These are phyloP conservation scores for Stenodema calcarata DNA, from an alignment of 2,888 invertebrate species.

Conservation along the genomic window DNA sequence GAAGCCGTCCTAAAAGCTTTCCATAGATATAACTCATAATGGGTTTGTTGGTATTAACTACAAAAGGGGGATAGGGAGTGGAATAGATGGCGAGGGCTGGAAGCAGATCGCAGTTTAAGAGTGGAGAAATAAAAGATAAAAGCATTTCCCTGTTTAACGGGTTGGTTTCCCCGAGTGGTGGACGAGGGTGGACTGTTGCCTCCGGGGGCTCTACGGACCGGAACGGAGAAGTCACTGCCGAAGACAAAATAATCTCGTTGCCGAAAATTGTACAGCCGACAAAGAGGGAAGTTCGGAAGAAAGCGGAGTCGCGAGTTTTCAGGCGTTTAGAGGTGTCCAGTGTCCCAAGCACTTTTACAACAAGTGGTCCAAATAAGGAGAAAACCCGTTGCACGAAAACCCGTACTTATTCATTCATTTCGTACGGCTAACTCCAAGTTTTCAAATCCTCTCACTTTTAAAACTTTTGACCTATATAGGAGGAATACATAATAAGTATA, in stretches of 20 bases:
- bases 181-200: neutral
- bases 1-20: neutral
- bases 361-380: neutral
- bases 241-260: constrained; percentile 24
- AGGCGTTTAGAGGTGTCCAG: neutral
- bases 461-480: no score
- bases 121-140: constrained; percentile 41
- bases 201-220: constrained; percentile 1
- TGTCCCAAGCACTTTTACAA: neutral
- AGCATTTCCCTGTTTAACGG: constrained; percentile 49
- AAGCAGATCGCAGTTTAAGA: constrained; percentile 20
- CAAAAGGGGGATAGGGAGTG: neutral
- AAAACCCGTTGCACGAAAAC: neutral
- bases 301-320: neutral
- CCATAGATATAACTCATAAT: neutral
- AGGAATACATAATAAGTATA: no score
- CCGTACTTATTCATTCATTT: neutral
- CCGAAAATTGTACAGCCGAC: neutral
- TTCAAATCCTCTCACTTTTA: no score
- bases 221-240: neutral
- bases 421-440: neutral
- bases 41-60: neutral
- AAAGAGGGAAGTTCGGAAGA: neutral
- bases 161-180: constrained; percentile 27
- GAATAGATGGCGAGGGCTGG: neutral